A percentile compares a stretch with the other conserved stretches of the same genome.
These are phyloP conservation scores for Squalus acanthias DNA, from an alignment of 2,797 vertebrate genomes.

Conservation along the genomic window DNA sequence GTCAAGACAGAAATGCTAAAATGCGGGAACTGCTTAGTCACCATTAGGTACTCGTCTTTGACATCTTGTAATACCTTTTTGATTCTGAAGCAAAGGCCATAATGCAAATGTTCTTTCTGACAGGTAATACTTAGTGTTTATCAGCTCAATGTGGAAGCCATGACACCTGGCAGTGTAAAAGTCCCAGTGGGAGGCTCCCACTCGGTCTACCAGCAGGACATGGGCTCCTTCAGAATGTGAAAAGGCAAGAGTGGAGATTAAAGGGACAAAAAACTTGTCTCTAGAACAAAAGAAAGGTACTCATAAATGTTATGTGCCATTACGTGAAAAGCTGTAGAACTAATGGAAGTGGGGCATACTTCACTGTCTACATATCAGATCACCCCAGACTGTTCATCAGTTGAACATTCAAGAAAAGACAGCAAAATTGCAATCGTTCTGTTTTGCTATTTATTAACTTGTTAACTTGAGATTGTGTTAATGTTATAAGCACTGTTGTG, in stretches of 20 bases:
- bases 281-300: constrained; percentile 49
- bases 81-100: constrained; percentile 59
- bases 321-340: neutral
- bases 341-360: constrained; percentile 4
- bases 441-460: neutral
- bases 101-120: constrained; percentile 58
- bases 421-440: neutral
- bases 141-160: constrained; percentile 64
- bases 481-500: neutral
- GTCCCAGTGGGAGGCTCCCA: constrained; percentile 69
- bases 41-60: constrained; percentile 56
- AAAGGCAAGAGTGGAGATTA: constrained; percentile 73
- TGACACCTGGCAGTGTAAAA: constrained; percentile 77
- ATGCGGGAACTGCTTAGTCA: constrained; percentile 58
- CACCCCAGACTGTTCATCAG: neutral
- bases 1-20: constrained; percentile 50
- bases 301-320: constrained; percentile 18
- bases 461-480: neutral
- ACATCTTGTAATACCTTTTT: constrained; percentile 54
- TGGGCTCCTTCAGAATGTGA: constrained; percentile 58
- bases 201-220: constrained; percentile 67
- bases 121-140: constrained; percentile 74
- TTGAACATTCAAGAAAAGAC: neutral
- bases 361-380: neutral
- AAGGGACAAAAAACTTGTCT: constrained; percentile 56